Percentiles rank a stretch among this genome's conserved stretches.
These are phyloP conservation scores for Corydoras sp. DNA, from an alignment of 2,113 vertebrate species.

Conservation along the genomic window DNA sequence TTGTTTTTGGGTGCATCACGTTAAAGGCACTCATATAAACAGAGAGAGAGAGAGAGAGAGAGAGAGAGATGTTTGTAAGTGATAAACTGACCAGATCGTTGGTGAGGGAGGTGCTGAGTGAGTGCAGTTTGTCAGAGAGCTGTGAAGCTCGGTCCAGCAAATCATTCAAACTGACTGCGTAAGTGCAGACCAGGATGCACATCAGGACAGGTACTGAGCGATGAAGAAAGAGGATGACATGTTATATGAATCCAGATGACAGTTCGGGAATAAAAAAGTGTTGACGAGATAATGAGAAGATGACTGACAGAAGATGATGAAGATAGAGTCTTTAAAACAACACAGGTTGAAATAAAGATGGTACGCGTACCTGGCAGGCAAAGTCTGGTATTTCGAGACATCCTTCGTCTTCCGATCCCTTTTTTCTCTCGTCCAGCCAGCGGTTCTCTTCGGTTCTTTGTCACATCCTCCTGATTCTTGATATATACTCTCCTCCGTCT, in stretches of 20 bases:
- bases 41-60: too few species aligned
- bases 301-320: not conserved
- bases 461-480: not conserved
- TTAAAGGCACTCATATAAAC: too few species aligned
- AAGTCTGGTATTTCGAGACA: slow-evolving; percentile 23
- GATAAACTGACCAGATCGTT: slow-evolving; percentile 62
- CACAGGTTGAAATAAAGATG: not conserved
- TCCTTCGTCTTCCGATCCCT: slow-evolving; percentile 9
- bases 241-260: too few species aligned
- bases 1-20: too few species aligned
- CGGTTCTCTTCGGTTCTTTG: slow-evolving; percentile 6
- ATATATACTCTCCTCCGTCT: slow-evolving; percentile 42
- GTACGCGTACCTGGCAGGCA: slow-evolving; percentile 39
- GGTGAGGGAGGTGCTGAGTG: slow-evolving; percentile 60
- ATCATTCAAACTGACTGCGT: slow-evolving; percentile 55
- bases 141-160: slow-evolving; percentile 67
- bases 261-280: too few species aligned
- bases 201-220: slow-evolving; percentile 44
- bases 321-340: not conserved
- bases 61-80: too few species aligned
- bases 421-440: not conserved
- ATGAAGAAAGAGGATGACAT: not conserved
- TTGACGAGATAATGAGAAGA: not conserved
- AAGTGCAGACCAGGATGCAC: slow-evolving; percentile 39
- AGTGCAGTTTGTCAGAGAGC: slow-evolving; percentile 65